Evolutionary conservation across 1,140 invertebrate species (phyloP).

Genomic region (Andrena cerasifolii): DNA sequence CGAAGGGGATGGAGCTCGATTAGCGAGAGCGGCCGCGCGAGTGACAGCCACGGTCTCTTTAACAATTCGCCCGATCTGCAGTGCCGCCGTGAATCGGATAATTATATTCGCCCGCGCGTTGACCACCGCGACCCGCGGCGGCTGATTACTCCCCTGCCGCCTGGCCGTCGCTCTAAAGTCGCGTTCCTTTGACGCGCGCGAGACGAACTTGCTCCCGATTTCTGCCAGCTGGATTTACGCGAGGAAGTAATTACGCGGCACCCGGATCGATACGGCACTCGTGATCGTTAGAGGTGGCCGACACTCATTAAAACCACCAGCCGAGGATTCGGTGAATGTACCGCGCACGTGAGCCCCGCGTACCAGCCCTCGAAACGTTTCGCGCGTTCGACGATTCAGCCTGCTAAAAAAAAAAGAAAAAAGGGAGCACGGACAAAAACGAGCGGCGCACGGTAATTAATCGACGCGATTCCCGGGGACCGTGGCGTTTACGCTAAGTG

Average conservation of each 20-base stretch:
- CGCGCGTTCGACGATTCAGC: neutral
- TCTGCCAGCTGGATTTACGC: neutral
- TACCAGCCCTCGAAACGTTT: neutral
- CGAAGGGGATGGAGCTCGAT: neutral
- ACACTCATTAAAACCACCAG: constrained; percentile 7
- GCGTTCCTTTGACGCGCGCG: neutral
- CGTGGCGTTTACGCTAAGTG: neutral
- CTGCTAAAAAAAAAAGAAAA: too few relatives aligned
- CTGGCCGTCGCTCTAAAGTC: neutral
- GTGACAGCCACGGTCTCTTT: neutral
- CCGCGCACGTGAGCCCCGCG: neutral
- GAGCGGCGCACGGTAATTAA: neutral
- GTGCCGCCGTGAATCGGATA: too few relatives aligned
- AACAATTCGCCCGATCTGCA: too few relatives aligned
- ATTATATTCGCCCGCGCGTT: too few relatives aligned
- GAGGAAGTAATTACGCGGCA: constrained; percentile 8
- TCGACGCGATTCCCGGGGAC: neutral
- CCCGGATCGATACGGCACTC: constrained; percentile 1
- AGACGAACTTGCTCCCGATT: neutral
- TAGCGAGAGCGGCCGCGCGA: neutral
- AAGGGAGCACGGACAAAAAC: neutral
- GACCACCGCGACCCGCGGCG: neutral
- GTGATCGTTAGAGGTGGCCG: neutral
- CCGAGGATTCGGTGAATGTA: neutral
- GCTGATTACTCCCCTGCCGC: neutral